Conservation (phyloP, 2,888 invertebrate species). For the Eristalinus sepulchralis region DNA sequence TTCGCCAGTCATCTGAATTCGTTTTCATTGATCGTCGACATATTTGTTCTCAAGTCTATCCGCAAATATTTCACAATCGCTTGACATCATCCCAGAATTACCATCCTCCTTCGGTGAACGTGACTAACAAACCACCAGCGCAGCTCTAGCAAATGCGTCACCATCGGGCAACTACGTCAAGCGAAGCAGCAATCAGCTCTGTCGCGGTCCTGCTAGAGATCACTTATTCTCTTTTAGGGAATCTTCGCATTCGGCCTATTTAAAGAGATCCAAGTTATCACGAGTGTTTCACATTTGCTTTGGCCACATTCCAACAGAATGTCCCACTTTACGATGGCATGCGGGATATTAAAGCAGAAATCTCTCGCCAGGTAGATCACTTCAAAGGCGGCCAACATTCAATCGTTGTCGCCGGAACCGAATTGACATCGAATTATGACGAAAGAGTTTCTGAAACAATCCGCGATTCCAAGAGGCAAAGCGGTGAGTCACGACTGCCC, state of each 20-base stretch:
- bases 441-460: conserved; percentile 30
- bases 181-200: conserved; percentile 14
- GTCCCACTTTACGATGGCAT: conserved; percentile 55
- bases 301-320: conserved; percentile 64
- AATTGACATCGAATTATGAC: conserved; percentile 47
- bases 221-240: conserved; percentile 39
- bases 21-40: not conserved
- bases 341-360: conserved; percentile 36
- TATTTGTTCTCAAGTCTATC: not conserved
- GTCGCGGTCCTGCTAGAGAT: not conserved
- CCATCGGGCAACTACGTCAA: conserved; percentile 40
- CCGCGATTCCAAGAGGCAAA: too few species aligned
- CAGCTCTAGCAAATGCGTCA: conserved; percentile 49
- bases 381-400: conserved; percentile 45
- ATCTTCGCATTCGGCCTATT: conserved; percentile 36
- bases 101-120: not conserved
- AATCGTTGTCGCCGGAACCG: not conserved
- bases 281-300: conserved; percentile 57
- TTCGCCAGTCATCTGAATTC: not conserved
- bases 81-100: not conserved
- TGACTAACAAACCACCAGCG: not conserved
- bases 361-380: conserved; percentile 35
- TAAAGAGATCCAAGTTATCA: conserved; percentile 48
- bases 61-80: not conserved
- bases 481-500: not conserved